phyloP scores from a whole-genome alignment of 35 echinoderm and acorn worm genomes.

The Amphiura filiformis region DNA sequence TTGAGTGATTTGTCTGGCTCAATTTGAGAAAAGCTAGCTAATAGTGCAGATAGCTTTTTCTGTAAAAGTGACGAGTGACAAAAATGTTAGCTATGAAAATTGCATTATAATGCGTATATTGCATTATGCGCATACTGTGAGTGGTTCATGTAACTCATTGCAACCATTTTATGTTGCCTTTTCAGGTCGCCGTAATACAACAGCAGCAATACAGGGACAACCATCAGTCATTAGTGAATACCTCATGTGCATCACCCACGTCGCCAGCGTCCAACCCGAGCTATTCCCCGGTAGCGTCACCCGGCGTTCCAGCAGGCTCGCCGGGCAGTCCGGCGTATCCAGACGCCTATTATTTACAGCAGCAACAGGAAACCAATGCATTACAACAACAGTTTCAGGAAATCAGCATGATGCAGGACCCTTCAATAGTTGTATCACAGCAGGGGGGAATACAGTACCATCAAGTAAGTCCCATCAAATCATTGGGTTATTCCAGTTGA shows the following conservation, averaged over 20 bases:
- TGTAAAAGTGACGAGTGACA: too few relatives aligned
- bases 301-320: constrained; percentile 56
- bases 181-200: background rate
- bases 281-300: constrained; percentile 81
- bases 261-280: constrained; percentile 90
- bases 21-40: too few relatives aligned
- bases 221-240: constrained; percentile 23
- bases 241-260: constrained; percentile 91
- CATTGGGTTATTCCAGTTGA: too few relatives aligned
- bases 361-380: constrained; percentile 71
- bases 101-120: too few relatives aligned
- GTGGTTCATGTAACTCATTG: too few relatives aligned
- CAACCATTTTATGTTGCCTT: background rate
- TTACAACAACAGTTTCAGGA: constrained; percentile 87
- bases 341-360: constrained; percentile 64
- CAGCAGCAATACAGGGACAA: constrained; percentile 81
- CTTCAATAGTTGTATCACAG: constrained; percentile 10
- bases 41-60: too few relatives aligned
- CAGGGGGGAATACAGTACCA: background rate
- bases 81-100: too few relatives aligned
- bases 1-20: too few relatives aligned
- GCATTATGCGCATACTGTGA: too few relatives aligned
- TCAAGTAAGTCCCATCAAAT: background rate
- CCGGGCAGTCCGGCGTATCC: constrained; percentile 36
- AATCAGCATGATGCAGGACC: constrained; percentile 83